Evolutionary conservation across 2,797 vertebrate species (phyloP).

Genomic region (Gouania willdenowi): DNA sequence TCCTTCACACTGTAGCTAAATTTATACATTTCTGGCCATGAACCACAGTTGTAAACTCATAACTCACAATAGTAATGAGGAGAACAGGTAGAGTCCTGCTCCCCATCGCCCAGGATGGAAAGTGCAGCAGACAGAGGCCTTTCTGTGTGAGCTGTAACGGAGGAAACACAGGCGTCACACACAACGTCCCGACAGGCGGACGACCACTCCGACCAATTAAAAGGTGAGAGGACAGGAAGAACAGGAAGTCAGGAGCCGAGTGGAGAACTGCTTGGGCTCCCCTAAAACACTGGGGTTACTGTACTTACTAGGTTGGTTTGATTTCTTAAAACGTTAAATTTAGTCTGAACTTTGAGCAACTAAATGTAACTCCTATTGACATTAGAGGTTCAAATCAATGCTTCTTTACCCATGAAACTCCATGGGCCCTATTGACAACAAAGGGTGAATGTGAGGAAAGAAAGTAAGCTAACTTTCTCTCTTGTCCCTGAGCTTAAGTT

Average conservation of each 20-base stretch:
- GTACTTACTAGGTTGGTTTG: slow-evolving; percentile 6
- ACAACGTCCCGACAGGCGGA: slow-evolving; percentile 24
- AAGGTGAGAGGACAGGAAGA: slow-evolving; percentile 53
- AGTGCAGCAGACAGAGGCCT: slow-evolving; percentile 38
- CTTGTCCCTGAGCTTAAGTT: no score
- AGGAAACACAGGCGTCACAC: slow-evolving; percentile 27
- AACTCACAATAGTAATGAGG: slow-evolving; percentile 27
- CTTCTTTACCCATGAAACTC: no score
- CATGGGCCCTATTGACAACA: no score
- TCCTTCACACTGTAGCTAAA: slow-evolving; percentile 10
- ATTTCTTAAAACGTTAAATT: neutral
- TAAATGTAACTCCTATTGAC: no score
- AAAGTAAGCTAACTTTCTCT: no score
- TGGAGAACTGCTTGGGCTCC: neutral
- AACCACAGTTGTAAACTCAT: slow-evolving; percentile 6
- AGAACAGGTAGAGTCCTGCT: slow-evolving; percentile 21
- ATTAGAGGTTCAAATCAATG: no score
- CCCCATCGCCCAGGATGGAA: slow-evolving; percentile 23
- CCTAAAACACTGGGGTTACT: slow-evolving; percentile 28
- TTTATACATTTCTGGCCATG: neutral
- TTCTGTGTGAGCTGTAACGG: slow-evolving; percentile 34
- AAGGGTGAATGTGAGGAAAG: no score
- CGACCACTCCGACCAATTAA: slow-evolving; percentile 29
- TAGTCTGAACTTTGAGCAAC: neutral
- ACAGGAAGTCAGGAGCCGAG: slow-evolving; percentile 41